Evolutionary conservation across 2,888 invertebrate genomes (phyloP).

Genomic region (Cephonodes hylas): DNA sequence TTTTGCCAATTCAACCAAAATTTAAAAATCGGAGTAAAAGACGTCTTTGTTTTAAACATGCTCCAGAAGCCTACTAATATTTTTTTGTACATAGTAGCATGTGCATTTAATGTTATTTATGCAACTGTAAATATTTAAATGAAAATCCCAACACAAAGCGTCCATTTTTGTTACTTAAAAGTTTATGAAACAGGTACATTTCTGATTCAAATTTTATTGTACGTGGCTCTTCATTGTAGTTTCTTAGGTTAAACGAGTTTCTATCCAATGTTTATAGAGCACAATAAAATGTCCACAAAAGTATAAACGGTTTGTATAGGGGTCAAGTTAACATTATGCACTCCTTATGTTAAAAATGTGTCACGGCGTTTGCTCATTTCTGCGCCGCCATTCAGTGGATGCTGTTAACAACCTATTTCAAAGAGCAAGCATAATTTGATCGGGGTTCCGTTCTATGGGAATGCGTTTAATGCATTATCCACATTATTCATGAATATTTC

Average conservation of each 20-base stretch:
- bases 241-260: slow-evolving; percentile 59
- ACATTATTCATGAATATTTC: slow-evolving; percentile 30
- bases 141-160: not conserved
- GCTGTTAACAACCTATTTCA: slow-evolving; percentile 79
- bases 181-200: not conserved
- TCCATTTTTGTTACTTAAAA: not conserved
- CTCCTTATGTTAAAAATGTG: slow-evolving; percentile 65
- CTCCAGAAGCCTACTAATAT: too few relatives aligned
- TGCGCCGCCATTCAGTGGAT: slow-evolving; percentile 73
- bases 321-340: slow-evolving; percentile 76
- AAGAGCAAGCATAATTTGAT: slow-evolving; percentile 79
- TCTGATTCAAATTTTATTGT: not conserved
- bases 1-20: too few relatives aligned
- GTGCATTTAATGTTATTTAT: not conserved
- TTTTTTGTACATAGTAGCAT: not conserved
- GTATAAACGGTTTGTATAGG: slow-evolving; percentile 64
- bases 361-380: slow-evolving; percentile 77
- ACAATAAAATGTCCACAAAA: slow-evolving; percentile 65
- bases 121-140: not conserved
- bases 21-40: too few relatives aligned
- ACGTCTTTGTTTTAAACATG: too few relatives aligned
- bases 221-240: slow-evolving; percentile 38
- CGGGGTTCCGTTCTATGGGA: slow-evolving; percentile 78
- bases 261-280: slow-evolving; percentile 58
- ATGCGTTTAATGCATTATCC: slow-evolving; percentile 56